Conservation (phyloP, 1,140 invertebrate species). For the Grapholita molesta region DNA sequence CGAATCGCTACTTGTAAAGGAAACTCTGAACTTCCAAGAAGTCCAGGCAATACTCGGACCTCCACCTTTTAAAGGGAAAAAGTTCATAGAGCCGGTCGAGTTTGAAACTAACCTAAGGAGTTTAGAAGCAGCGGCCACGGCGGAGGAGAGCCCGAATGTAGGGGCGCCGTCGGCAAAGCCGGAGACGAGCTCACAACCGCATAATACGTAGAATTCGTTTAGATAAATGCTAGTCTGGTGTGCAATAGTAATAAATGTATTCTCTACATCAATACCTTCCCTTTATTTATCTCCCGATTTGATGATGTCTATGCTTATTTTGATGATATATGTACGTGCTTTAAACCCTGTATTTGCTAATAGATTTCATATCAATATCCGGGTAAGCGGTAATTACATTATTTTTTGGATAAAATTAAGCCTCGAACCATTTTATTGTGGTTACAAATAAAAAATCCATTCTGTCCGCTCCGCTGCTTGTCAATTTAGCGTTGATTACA, state of each 20-base stretch:
- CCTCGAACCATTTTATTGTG: too few relatives aligned
- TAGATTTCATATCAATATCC: too few relatives aligned
- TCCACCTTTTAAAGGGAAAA: constrained; percentile 88
- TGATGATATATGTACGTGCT: neutral
- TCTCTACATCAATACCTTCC: neutral
- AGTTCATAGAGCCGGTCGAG: constrained; percentile 87
- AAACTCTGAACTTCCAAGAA: constrained; percentile 95
- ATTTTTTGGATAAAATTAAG: too few relatives aligned
- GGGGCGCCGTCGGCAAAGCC: constrained; percentile 57
- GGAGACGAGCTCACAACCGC: constrained; percentile 23
- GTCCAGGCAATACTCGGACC: constrained; percentile 93
- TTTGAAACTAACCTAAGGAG: constrained; percentile 83
- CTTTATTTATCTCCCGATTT: neutral
- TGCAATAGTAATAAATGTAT: constrained; percentile 10
- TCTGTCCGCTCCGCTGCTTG: too few relatives aligned
- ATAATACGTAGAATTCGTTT: constrained; percentile 24
- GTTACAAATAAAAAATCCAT: too few relatives aligned
- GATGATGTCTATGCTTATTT: neutral
- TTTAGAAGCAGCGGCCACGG: constrained; percentile 47
- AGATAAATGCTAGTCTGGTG: neutral
- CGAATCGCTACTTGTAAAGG: constrained; percentile 89
- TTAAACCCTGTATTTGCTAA: too few relatives aligned
- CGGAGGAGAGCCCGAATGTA: constrained; percentile 22
- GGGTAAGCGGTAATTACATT: too few relatives aligned
- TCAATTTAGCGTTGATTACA: too few relatives aligned